phyloP scores from a whole-genome alignment of 2,113 vertebrate species.

The Dasyornis broadbenti region DNA sequence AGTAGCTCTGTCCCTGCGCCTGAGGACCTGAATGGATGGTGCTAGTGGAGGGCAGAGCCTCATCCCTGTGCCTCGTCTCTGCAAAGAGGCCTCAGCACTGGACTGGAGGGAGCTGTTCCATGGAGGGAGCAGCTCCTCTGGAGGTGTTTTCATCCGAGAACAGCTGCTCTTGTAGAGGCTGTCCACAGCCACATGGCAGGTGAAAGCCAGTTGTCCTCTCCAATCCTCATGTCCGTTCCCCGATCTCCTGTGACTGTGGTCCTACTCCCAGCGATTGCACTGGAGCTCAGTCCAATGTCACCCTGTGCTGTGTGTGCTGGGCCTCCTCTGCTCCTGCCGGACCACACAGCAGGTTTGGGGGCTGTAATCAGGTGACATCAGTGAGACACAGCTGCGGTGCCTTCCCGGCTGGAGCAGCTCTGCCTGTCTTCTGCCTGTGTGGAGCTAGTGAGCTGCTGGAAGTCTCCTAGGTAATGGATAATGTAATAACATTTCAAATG shows the following conservation, averaged over 20 bases:
- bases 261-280: not conserved
- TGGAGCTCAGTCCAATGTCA: not conserved
- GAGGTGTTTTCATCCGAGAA: not conserved
- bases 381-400: not conserved
- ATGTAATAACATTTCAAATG: slow-evolving; percentile 51
- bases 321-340: not conserved
- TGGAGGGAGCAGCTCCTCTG: not conserved
- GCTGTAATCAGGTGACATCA: not conserved
- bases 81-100: not conserved
- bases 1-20: not conserved
- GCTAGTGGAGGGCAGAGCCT: not conserved
- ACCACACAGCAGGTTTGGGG: not conserved
- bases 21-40: rapidly evolving
- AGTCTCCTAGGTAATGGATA: slow-evolving; percentile 54
- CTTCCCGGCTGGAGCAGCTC: not conserved
- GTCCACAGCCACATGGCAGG: rapidly evolving
- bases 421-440: slow-evolving; percentile 22
- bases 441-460: slow-evolving; percentile 49
- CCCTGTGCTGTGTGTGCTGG: not conserved
- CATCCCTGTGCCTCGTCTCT: rapidly evolving
- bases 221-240: rapidly evolving
- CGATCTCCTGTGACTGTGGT: rapidly evolving
- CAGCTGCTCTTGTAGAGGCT: not conserved
- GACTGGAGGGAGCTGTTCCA: not conserved
- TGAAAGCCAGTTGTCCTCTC: not conserved